Evolutionary conservation across 1,140 invertebrate species (phyloP), one percentile per base, ranked within the genome.

Genomic region (Wasmannia auropunctata): DNA sequence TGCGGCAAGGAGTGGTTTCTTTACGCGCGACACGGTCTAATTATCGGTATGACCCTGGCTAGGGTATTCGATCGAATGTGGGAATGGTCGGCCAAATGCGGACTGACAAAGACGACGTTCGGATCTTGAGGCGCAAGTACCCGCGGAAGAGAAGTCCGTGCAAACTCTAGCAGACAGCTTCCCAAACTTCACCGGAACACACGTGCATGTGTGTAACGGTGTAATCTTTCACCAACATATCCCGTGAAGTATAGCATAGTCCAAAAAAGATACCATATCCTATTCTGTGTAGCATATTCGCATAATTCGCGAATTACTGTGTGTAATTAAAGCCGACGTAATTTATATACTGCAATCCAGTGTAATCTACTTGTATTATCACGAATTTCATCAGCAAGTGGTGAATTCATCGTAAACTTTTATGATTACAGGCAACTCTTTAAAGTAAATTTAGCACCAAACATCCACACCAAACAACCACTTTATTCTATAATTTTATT

Each of bases 21-120:
- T 89, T 89, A 72, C 60, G 34, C 37, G 58, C 87, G 88, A 90
- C 88, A 87, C 75, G 88, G 88, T 90, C 77, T 88, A 89, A 90
- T 90, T 90, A 90, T 90, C 81, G 86, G 67, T 7, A 60, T 67
- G 81, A 87, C 88, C 60, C 54, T 81, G 87, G 77, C 72, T 54
- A 51, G 58, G 54, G 65, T 31, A 62, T 63, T 74, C 58, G 85
- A 87, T 63, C 85, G 88, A 86, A 70, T 79, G 75, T 77, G 56
- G 69, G 19, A 56, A 84, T 40, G 85, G 51, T 54, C 34, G 25
- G 16, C 8, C 56, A 75, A n/a, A 51, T 40, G 56, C 8, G 43
- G 63, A 79, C 79, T 75, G 79, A 77, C 34, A 63, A 74, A 74
- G 83, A 86, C 83, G 80, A 79, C 86, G 60, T 65, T 54, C 46